Base-by-base conservation (phyloP, 2,113 vertebrate genomes). In the Gavia stellata region DNA sequence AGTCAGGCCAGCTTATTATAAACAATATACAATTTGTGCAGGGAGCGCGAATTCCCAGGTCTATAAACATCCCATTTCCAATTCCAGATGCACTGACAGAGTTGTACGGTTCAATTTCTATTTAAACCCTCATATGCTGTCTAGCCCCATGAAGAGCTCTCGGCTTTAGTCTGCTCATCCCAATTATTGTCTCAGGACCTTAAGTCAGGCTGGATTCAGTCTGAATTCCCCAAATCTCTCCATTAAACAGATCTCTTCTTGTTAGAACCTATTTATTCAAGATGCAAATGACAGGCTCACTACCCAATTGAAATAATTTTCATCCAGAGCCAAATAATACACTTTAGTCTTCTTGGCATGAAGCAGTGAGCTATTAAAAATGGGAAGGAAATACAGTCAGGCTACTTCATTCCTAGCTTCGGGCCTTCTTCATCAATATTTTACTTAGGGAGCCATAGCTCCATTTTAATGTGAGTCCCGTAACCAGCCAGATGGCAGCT, bases 371-470 rank as follows among this genome's bases (percentile, higher is more conserved):
- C 82, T 83, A 92, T 95, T 96, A 96, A 96, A 96, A 96, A 92
- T 24, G 80, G 93, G 90, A 84, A 94, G 94, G 85, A 93, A 95
- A 95, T 71, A 83, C 79, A 92, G 75, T 6, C 79, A 95, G 80
- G 94, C 13, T 12, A 83, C 88, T 95, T 59, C 88, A 50, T 86
- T 93, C 94, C 73, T 92, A 7, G 77, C 96, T 96, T 50, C 74
- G 23, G 95, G 95, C 96, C 55, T 90, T 95, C 94, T 83, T 95
- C 96, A 94, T 96, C 95, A 95, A 97, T 96, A 95, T 97, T 97
- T 96, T 67, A 96, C 88, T 53, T 38, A 15, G 38, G 36, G n/a
- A 96, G n/a, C 66, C 88, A 53, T 4, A 88, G 47, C 83, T 96
- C 93, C 77, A 29, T 66, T 53, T 93, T 63, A 86, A 94, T 67